phyloP scores from a whole-genome alignment of 2,888 invertebrate genomes.

The Dryococelus australis region DNA sequence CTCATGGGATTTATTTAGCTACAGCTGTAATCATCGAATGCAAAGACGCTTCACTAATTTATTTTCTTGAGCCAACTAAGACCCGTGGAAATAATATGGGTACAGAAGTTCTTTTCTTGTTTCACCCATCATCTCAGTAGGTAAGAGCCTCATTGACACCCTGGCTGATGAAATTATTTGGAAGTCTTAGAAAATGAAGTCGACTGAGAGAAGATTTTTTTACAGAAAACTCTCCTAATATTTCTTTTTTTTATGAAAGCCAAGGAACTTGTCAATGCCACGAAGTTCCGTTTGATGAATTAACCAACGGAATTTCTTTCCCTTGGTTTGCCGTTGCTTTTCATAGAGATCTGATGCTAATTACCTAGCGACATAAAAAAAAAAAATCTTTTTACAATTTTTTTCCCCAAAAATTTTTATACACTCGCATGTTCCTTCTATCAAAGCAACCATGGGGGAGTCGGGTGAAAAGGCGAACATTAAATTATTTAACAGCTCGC shows the following conservation, averaged over 20 bases:
- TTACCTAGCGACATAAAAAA: not conserved
- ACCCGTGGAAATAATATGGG: no score
- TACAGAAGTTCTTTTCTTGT: no score
- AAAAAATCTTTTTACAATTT: no score
- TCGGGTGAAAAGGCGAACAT: not conserved
- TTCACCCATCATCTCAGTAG: no score
- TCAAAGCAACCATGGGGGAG: not conserved
- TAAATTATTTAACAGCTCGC: not conserved
- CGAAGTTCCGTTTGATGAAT: conserved; percentile 16
- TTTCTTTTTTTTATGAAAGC: not conserved
- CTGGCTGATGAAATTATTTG: not conserved
- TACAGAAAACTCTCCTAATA: not conserved
- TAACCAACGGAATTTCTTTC: not conserved
- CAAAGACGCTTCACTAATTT: no score
- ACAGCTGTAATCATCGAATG: no score
- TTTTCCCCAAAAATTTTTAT: not conserved
- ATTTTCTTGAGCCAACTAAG: no score
- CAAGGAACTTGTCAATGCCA: not conserved
- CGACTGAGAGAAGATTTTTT: not conserved
- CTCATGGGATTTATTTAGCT: no score
- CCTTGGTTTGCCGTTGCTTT: not conserved
- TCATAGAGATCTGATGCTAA: not conserved
- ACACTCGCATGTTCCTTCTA: not conserved
- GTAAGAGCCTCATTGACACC: no score
- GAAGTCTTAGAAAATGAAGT: not conserved